Conservation (phyloP, 2,888 invertebrate genomes). For the Cyaniris semiargus region DNA sequence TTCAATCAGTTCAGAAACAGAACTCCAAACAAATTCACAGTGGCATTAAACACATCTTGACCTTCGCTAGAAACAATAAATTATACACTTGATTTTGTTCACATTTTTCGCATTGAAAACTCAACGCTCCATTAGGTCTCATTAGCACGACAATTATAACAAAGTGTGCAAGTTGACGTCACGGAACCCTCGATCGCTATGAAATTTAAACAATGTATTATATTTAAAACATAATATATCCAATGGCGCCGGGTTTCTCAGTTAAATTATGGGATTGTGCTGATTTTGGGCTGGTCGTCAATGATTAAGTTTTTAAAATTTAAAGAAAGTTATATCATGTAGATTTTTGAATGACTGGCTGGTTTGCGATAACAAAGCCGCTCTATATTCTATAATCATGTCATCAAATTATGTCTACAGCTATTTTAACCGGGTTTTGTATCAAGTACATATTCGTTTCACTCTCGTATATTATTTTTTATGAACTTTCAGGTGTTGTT, state of each 20-base stretch:
- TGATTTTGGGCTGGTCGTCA: too few species aligned
- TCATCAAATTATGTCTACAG: too few species aligned
- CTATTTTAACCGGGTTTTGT: too few species aligned
- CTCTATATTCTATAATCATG: too few species aligned
- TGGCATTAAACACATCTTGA: slow-evolving; percentile 17
- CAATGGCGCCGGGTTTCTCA: not conserved
- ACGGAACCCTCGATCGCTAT: not conserved
- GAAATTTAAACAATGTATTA: not conserved
- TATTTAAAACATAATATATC: not conserved
- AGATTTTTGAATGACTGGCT: too few species aligned
- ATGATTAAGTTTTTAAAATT: too few species aligned
- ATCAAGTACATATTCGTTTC: too few species aligned
- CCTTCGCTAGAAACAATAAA: slow-evolving; percentile 16
- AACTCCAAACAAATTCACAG: not conserved
- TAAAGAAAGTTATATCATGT: too few species aligned
- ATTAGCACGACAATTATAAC: slow-evolving; percentile 16
- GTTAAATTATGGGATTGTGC: not conserved
- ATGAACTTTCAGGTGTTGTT: too few species aligned
- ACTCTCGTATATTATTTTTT: too few species aligned
- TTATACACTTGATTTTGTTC: slow-evolving; percentile 22
- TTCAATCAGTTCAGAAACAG: not conserved
- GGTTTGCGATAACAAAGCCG: too few species aligned
- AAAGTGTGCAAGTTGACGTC: not conserved
- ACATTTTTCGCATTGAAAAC: slow-evolving; percentile 21
- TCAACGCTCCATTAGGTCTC: slow-evolving; percentile 15